phyloP scores from a whole-genome alignment of 2,888 invertebrate genomes.

The Idaea dimidiata region DNA sequence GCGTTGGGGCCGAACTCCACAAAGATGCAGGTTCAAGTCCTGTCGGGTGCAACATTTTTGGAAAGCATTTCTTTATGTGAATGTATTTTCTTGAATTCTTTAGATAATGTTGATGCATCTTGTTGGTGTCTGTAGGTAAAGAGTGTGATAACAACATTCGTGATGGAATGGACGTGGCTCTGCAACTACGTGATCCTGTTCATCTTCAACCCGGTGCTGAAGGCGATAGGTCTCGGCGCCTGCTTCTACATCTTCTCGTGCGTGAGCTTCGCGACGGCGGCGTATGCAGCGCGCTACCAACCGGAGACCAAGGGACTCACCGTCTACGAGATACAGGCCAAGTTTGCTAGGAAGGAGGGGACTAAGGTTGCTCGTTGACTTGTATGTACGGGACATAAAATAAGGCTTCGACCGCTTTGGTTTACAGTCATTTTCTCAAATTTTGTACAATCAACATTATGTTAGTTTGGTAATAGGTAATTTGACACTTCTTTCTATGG shows the following conservation, averaged over 20 bases:
- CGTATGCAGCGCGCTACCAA: slow-evolving; percentile 38
- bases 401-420: too few species aligned
- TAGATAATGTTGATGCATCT: background rate
- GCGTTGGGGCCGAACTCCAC: too few species aligned
- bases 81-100: background rate
- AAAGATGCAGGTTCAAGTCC: too few species aligned
- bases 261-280: slow-evolving; percentile 41
- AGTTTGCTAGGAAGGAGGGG: slow-evolving; percentile 32
- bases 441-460: too few species aligned
- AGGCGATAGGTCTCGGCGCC: slow-evolving; percentile 47
- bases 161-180: slow-evolving; percentile 54
- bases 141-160: slow-evolving; percentile 48
- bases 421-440: too few species aligned
- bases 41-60: too few species aligned
- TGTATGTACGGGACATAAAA: too few species aligned
- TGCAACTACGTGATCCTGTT: slow-evolving; percentile 54
- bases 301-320: slow-evolving; percentile 56
- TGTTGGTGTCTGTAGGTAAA: slow-evolving; percentile 41
- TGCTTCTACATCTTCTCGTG: slow-evolving; percentile 57
- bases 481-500: too few species aligned
- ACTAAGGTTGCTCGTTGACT: background rate
- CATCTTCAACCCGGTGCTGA: slow-evolving; percentile 53
- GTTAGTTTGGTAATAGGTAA: too few species aligned
- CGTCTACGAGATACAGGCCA: slow-evolving; percentile 45
- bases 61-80: too few species aligned